Conservation (phyloP, 2,888 invertebrate genomes). For the Lymantria dispar region DNA sequence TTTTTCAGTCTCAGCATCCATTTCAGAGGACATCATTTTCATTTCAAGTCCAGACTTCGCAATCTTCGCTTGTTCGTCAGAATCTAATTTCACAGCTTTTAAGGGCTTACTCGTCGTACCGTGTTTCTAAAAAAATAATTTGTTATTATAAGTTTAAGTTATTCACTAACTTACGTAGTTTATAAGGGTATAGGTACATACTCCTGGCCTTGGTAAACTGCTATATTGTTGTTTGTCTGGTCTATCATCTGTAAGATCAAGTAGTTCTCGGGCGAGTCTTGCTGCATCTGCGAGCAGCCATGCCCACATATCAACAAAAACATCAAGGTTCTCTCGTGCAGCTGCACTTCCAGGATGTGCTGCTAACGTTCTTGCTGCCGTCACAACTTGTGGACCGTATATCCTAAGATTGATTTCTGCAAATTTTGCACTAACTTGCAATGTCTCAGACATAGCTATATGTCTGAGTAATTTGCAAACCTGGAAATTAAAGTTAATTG, state of each 20-base stretch:
- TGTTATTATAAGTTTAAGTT: neutral
- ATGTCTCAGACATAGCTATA: constrained; percentile 95
- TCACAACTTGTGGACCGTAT: constrained; percentile 97
- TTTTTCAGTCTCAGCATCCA: constrained; percentile 97
- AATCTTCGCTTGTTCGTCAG: constrained; percentile 98
- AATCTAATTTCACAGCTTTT: constrained; percentile 94
- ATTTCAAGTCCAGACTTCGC: constrained; percentile 98
- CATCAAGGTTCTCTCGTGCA: constrained; percentile 98
- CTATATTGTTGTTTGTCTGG: constrained; percentile 86
- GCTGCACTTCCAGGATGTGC: constrained; percentile 96
- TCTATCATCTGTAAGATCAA: constrained; percentile 87
- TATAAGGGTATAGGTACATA: constrained; percentile 66
- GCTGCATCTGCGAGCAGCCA: constrained; percentile 96
- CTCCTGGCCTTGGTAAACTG: constrained; percentile 97
- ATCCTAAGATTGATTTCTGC: constrained; percentile 97
- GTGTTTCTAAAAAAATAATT: constrained; percentile 89
- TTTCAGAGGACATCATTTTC: constrained; percentile 97
- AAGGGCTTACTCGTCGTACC: constrained; percentile 96
- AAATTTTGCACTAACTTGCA: constrained; percentile 98
- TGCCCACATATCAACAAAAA: constrained; percentile 97
- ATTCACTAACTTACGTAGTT: neutral
- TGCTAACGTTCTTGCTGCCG: constrained; percentile 95
- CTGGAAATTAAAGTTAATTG: constrained; percentile 63
- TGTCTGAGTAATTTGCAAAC: constrained; percentile 98
- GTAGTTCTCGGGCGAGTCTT: constrained; percentile 93